These are phyloP conservation scores for Galaxea fascicularis DNA, from an alignment of 92 coral and sea anemone genomes.

Conservation along the genomic window DNA sequence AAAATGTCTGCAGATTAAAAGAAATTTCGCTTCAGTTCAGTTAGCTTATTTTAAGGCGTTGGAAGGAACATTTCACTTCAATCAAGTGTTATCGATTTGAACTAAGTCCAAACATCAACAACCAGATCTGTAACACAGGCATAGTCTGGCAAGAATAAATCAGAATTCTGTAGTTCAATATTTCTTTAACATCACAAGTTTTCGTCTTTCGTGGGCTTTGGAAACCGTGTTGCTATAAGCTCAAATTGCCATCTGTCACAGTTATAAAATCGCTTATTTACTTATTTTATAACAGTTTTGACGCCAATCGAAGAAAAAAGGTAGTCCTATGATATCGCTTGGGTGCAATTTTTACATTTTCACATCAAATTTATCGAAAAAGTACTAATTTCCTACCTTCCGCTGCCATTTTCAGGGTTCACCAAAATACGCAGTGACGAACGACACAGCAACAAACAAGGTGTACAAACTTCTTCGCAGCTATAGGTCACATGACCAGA, in stretches of 20 bases:
- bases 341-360: neutral
- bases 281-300: too few relatives aligned
- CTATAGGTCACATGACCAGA: conserved; percentile 16
- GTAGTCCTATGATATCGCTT: neutral
- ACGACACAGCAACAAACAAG: neutral
- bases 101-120: neutral
- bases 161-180: neutral
- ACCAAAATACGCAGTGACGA: neutral
- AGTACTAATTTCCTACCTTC: conserved; percentile 18
- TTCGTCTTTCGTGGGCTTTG: neutral
- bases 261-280: neutral
- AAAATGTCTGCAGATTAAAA: too few relatives aligned
- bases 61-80: neutral
- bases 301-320: neutral
- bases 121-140: neutral
- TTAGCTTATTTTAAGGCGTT: neutral
- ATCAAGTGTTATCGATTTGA: neutral
- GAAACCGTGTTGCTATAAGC: neutral
- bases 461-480: neutral
- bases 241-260: neutral
- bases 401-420: conserved; percentile 16
- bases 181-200: neutral
- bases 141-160: neutral
- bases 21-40: too few relatives aligned
- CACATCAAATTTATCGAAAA: neutral